phyloP scores from a whole-genome alignment of 2,113 vertebrate genomes.

The Otolemur garnettii region DNA sequence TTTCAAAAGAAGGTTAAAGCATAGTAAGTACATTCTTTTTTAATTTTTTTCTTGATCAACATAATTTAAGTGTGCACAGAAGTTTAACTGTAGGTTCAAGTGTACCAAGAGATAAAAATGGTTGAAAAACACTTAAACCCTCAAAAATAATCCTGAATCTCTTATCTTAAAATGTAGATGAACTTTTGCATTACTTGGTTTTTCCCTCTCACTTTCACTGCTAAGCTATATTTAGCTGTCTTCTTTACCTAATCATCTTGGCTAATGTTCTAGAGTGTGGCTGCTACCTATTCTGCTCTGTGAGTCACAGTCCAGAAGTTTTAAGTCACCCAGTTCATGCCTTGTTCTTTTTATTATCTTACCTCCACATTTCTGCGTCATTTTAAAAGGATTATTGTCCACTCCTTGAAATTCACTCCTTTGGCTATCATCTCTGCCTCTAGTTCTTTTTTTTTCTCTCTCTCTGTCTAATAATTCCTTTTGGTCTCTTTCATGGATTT shows the following conservation, averaged over 20 bases:
- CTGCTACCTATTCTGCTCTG: neutral
- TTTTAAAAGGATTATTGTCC: neutral
- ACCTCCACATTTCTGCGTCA: neutral
- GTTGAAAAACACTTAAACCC: no score
- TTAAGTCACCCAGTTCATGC: neutral
- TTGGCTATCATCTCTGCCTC: neutral
- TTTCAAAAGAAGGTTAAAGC: no score
- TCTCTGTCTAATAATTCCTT: neutral
- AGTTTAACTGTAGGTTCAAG: no score
- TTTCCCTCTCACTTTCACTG: neutral
- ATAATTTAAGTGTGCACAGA: no score
- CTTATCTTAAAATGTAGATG: neutral
- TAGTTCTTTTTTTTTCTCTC: neutral
- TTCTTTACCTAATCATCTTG: neutral
- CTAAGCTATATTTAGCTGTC: neutral
- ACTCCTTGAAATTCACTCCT: neutral
- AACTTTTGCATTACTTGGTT: neutral
- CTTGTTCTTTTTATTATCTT: neutral
- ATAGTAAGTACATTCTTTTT: no score
- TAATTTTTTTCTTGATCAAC: no score
- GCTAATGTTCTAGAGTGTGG: neutral
- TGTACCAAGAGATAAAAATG: no score
- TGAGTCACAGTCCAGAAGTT: neutral
- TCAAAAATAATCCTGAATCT: neutral
- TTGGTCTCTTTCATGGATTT: neutral